Conservation (phyloP, 2,113 vertebrate genomes). For the Cephalopholis sonnerati region DNA sequence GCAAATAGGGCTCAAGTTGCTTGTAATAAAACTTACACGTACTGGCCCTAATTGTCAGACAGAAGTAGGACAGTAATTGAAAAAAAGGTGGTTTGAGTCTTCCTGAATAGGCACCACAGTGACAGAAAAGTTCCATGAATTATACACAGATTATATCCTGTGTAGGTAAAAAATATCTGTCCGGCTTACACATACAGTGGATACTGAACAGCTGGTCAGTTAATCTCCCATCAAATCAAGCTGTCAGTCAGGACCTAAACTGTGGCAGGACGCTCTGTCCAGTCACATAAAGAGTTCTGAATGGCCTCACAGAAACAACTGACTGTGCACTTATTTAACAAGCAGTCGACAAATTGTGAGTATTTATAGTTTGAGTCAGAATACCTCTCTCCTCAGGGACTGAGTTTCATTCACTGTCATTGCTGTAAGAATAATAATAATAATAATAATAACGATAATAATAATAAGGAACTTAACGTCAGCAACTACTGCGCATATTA, state of each 20-base stretch:
- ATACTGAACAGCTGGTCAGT: constrained; percentile 11
- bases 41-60: not conserved
- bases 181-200: not conserved
- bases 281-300: not conserved
- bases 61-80: not conserved
- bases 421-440: too few relatives aligned
- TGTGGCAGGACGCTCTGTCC: not conserved
- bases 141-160: too few relatives aligned
- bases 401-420: not conserved
- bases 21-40: not conserved
- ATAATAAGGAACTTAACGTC: too few relatives aligned
- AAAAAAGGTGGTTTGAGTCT: not conserved
- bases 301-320: not conserved
- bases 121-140: not conserved
- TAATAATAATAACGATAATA: too few relatives aligned
- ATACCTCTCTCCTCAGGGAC: not conserved
- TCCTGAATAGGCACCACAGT: not conserved
- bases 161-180: not conserved
- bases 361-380: not conserved
- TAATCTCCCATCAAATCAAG: not conserved
- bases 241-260: constrained; percentile 4
- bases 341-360: not conserved
- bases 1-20: not conserved
- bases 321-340: not conserved
- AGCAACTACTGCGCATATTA: too few relatives aligned